Evolutionary conservation across 2,113 vertebrate species (phyloP), one percentile per base, ranked within the genome.

Genomic region (Cryptomyrus ogoouensis): DNA sequence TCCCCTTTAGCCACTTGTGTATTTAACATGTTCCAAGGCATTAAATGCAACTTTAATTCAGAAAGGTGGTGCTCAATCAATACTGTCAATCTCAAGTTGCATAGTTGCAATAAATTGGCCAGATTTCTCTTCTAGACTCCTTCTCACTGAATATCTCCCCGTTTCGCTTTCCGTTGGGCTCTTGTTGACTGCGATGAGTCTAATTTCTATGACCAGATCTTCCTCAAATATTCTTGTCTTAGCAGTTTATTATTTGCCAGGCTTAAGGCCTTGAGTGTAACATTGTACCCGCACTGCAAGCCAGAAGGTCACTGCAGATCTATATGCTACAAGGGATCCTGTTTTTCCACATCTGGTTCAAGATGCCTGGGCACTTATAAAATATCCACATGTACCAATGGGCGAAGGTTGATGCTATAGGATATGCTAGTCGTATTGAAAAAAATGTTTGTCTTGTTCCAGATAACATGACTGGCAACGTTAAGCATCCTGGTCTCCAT

Each of bases 11-110:
- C 46, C 62, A 35, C 8, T 84, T 84, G 7, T 84, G 42, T 84
- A 47, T 47, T 47, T 84, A 84, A 84, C 44, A 84, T 83, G 77
- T 44, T 83, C 39, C 39, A 83, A 44, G 39, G 83, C 19, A 84
- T 84, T 84, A 84, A 84, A 47, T 47, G 83, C 83, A 84, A 9
- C 83, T 84, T 47, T 42, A 84, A 10, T 47, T 21, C 24, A 1
- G 24, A 24, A 84, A 46, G 42, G 44, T 47, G 39, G 21, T 84
- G 24, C 83, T 84, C 83, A 84, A 12, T 46, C 17, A 46, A 46
- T 44, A 47, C 83, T 47, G 44, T 47, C 83, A 84, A 84, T 84
- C 74, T 80, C 44, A 84, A 84, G 83, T 47, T 84, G 42, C 83
- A 24, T 84, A 84, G 42, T 12, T 84, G 42, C 83, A 83, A 44